Evolutionary conservation across 2,888 invertebrate species (phyloP).

Genomic region (Microctonus hyperodae): DNA sequence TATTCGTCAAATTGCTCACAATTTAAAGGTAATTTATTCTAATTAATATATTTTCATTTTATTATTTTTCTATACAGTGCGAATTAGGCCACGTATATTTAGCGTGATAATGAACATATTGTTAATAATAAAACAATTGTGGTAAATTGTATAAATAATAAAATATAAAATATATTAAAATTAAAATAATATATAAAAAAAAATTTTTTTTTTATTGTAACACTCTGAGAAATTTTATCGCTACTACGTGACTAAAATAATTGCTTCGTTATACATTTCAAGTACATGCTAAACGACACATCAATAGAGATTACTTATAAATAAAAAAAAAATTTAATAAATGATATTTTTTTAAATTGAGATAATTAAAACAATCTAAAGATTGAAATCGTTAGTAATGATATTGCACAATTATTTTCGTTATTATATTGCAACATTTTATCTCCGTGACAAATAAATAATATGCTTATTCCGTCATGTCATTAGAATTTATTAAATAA

Average conservation of each 20-base stretch:
- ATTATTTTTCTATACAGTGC: neutral
- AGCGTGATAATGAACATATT: neutral
- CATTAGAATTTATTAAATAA: neutral
- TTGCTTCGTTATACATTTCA: neutral
- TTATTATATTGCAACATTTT: too few relatives aligned
- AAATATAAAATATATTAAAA: neutral
- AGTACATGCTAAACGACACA: neutral
- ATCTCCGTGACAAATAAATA: too few relatives aligned
- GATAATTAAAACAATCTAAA: too few relatives aligned
- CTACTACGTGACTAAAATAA: neutral
- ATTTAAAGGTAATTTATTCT: slow-evolving; percentile 63
- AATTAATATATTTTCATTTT: neutral
- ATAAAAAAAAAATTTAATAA: neutral
- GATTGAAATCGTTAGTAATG: too few relatives aligned
- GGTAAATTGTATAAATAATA: neutral
- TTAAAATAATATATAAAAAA: neutral
- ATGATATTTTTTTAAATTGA: too few relatives aligned
- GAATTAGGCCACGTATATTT: neutral
- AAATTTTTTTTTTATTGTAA: neutral
- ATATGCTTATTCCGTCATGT: neutral
- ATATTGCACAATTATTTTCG: too few relatives aligned
- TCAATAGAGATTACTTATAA: neutral
- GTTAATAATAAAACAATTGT: neutral
- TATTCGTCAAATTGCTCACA: slow-evolving; percentile 67
- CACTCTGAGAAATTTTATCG: neutral